phyloP scores from a whole-genome alignment of 2,113 vertebrate species.

The Gulo gulo region DNA sequence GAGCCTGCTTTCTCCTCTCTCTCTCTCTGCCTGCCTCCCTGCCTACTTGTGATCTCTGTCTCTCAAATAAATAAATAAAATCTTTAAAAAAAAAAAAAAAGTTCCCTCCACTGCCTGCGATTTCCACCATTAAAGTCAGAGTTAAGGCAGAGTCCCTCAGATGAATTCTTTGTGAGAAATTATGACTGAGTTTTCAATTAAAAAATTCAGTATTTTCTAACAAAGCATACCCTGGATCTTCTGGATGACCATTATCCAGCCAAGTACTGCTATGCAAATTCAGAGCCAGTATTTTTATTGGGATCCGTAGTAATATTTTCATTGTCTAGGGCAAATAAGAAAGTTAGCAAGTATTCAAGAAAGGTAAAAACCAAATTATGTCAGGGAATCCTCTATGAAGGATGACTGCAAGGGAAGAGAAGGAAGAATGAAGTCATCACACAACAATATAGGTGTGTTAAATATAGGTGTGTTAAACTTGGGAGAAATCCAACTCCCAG shows the following conservation, averaged over 20 bases:
- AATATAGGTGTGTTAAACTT: background rate
- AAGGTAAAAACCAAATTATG: background rate
- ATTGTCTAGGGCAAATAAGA: background rate
- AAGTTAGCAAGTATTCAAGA: background rate
- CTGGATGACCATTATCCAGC: background rate
- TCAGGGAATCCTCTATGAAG: background rate
- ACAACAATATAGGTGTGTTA: background rate
- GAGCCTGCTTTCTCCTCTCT: too few relatives aligned
- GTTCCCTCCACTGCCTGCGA: background rate
- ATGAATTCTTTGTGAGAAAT: background rate
- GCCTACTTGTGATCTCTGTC: too few relatives aligned
- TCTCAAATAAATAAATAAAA: too few relatives aligned
- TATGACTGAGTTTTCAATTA: constrained; percentile 2
- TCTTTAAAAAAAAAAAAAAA: background rate
- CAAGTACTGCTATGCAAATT: background rate
- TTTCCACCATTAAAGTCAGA: background rate
- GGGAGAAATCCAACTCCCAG: background rate
- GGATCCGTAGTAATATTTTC: background rate
- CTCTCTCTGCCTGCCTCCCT: too few relatives aligned
- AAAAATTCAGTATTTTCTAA: background rate
- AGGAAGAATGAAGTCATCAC: background rate
- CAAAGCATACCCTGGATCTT: background rate
- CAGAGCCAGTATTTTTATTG: background rate
- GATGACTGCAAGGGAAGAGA: background rate
- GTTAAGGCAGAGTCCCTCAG: background rate